Evolutionary conservation across 1,140 invertebrate species (phyloP), one percentile per base, ranked within the genome.

Genomic region (Teleopsis dalmanni): DNA sequence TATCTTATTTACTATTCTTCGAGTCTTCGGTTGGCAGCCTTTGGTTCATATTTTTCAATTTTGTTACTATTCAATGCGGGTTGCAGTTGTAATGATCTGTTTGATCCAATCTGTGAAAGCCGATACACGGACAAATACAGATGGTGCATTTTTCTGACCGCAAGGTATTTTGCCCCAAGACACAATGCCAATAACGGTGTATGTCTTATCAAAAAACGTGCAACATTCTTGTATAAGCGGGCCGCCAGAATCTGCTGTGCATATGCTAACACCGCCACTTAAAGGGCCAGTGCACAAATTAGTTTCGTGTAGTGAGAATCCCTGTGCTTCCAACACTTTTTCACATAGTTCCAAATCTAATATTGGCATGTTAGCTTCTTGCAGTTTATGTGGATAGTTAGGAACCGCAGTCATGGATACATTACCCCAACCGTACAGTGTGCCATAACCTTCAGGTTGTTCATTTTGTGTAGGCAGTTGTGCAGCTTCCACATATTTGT

Each of bases 111-210:
- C 68, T 3, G 78, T 65, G 57, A 79, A 84, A 3, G 75, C 71
- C 1, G 79, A 78, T 2, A 87, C 82, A 56, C 79, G 78, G 0
- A 84, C 82, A 65, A 85, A 88, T 0, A 88, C 82, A 1, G 84
- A 82, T 1, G 86, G 86, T 0, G 80, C 77, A 33, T 79, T 79
- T 55, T 68, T 70, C 22, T 71, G 70, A 3, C 83, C 82, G 38
- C 66, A 70, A 13, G 66, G 66, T 56, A 65, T 59, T 47, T 61
- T 57, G 25, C 66, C 66, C 66, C 66, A 70, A 7, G 66, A 70
- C n/a, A 70, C 66, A 18, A 70, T 67, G 45, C 66, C 66, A 45
- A 70, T 66, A 46, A 70, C 50, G 23, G 58, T 64, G 48, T 56
- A 57, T 46, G 47, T 57, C 29, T 59, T 52, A 7, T 58, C 54